Conservation (phyloP, 2,797 vertebrate genomes). For the Tangara arthus region DNA sequence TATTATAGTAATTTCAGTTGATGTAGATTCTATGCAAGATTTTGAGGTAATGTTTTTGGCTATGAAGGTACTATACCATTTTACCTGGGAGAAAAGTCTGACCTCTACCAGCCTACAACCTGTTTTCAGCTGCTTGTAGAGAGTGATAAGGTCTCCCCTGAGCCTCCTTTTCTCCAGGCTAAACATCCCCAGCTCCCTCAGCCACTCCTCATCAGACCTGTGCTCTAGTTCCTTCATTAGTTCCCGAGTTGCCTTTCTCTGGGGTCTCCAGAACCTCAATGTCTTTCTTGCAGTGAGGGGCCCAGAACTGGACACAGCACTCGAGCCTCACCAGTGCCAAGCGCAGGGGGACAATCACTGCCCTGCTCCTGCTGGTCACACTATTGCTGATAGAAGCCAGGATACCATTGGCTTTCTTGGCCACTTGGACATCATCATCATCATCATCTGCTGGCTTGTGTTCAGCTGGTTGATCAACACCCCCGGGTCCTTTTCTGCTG, state of each 20-base stretch:
- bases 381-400: background rate
- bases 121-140: background rate
- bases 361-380: background rate
- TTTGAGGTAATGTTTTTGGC: background rate
- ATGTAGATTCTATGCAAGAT: background rate
- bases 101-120: background rate
- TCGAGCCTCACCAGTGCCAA: fast-evolving
- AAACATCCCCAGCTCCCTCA: background rate
- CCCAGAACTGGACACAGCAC: background rate
- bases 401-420: background rate
- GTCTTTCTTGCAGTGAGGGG: background rate
- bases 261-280: background rate
- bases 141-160: background rate
- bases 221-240: background rate
- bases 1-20: background rate
- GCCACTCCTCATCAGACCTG: background rate
- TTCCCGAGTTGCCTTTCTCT: background rate
- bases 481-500: background rate
- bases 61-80: background rate
- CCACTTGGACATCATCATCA: background rate
- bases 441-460: background rate
- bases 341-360: background rate
- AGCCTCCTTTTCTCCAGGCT: background rate
- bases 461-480: background rate
- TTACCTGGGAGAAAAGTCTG: background rate